phyloP scores from a whole-genome alignment of 1,140 invertebrate genomes.

The Bombus huntii region DNA sequence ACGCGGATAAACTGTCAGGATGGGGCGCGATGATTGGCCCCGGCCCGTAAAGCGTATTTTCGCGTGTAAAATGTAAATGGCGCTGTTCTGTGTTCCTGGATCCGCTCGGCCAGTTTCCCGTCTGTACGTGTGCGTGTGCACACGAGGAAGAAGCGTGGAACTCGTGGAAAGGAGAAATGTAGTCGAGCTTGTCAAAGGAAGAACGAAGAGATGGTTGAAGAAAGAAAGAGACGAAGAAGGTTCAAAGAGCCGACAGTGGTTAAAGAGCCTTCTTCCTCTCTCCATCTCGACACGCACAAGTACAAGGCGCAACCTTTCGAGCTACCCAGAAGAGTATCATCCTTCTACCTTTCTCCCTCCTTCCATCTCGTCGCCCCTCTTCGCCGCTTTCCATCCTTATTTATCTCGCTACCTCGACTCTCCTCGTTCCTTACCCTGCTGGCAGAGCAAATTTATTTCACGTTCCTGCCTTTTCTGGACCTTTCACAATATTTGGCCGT shows the following conservation, averaged over 20 bases:
- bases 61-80: slow-evolving; percentile 80
- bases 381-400: slow-evolving; percentile 4
- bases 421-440: slow-evolving; percentile 34
- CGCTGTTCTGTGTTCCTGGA: slow-evolving; percentile 58
- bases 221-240: slow-evolving; percentile 61
- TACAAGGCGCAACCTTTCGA: slow-evolving; percentile 70
- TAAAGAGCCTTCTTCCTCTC: slow-evolving; percentile 76
- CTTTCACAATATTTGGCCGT: slow-evolving; percentile 83
- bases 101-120: slow-evolving; percentile 34
- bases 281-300: slow-evolving; percentile 71
- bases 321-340: slow-evolving; percentile 62
- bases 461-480: slow-evolving; percentile 83
- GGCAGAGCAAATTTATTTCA: slow-evolving; percentile 79
- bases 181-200: not conserved
- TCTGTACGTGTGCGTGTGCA: not conserved
- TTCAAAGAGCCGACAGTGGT: slow-evolving; percentile 82
- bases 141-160: slow-evolving; percentile 33
- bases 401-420: not conserved
- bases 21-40: slow-evolving; percentile 77
- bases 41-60: slow-evolving; percentile 78
- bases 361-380: slow-evolving; percentile 43
- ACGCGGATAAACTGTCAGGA: slow-evolving; percentile 65
- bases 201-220: not conserved
- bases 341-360: slow-evolving; percentile 59
- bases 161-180: slow-evolving; percentile 33